A percentile compares a stretch with the other conserved stretches of the same genome.
phyloP scores from a whole-genome alignment of 2,888 invertebrate genomes.

The Argynnis bischoffii region DNA sequence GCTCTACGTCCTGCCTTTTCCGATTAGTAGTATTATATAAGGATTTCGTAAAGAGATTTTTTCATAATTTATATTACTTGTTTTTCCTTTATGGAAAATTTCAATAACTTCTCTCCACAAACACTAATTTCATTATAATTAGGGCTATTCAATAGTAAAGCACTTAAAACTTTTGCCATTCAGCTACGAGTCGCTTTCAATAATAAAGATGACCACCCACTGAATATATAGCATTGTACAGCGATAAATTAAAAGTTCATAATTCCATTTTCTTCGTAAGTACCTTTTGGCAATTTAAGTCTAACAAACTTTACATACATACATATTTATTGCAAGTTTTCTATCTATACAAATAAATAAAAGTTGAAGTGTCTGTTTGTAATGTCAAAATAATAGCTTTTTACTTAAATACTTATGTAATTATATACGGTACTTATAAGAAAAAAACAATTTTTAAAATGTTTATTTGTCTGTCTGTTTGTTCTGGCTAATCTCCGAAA shows the following conservation, averaged over 20 bases:
- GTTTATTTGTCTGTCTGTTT: no score
- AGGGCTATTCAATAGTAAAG: conserved; percentile 23
- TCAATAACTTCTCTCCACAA: conserved; percentile 8
- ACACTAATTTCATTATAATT: conserved; percentile 26
- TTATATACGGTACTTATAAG: no score
- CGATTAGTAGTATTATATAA: no score
- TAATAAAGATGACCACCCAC: conserved; percentile 13
- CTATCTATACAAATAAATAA: no score
- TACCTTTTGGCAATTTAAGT: not conserved
- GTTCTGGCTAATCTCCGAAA: no score
- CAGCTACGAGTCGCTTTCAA: conserved; percentile 20
- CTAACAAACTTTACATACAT: not conserved
- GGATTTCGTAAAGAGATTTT: no score
- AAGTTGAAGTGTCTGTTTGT: no score
- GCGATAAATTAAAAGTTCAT: conserved; percentile 10
- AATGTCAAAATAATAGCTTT: no score
- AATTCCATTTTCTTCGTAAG: not conserved
- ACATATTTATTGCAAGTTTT: no score
- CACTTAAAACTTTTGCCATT: conserved; percentile 32
- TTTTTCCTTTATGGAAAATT: not conserved
- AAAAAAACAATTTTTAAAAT: no score
- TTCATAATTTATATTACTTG: not conserved
- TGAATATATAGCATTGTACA: not conserved
- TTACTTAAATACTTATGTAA: no score
- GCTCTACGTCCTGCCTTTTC: no score